Percentiles rank a stretch among this genome's conserved stretches.
Evolutionary conservation across 2,888 invertebrate species (phyloP).

Genomic region (Iphiclides podalirius): DNA sequence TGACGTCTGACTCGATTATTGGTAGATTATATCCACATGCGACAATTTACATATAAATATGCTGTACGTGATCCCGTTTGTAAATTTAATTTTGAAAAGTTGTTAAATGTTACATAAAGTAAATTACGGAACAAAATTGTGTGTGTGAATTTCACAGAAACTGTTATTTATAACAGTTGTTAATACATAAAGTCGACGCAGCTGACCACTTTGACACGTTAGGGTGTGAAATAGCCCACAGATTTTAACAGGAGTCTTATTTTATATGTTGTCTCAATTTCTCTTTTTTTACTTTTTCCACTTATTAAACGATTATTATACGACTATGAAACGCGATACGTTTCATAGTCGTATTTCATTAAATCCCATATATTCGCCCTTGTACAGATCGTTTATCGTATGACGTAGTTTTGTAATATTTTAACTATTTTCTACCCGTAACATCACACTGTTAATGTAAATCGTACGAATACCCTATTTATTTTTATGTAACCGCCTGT

Average conservation of each 20-base stretch:
- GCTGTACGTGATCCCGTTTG: no score
- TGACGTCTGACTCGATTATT: no score
- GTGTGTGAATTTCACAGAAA: no score
- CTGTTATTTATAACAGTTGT: no score
- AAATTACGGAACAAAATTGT: no score
- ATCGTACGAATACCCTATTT: conserved; percentile 63
- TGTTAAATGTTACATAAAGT: no score
- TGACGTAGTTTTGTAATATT: conserved; percentile 33
- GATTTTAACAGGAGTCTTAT: conserved; percentile 3
- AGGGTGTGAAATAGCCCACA: conserved; percentile 22
- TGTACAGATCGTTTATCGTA: conserved; percentile 36
- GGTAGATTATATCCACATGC: no score
- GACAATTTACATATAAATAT: no score
- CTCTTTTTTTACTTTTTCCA: no score
- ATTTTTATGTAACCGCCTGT: conserved; percentile 78
- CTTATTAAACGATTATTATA: no score
- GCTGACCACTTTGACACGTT: conserved; percentile 6
- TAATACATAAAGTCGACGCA: conserved; percentile 35
- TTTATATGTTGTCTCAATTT: not conserved
- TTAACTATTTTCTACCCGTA: conserved; percentile 34
- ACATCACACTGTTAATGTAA: conserved; percentile 54
- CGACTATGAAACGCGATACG: no score
- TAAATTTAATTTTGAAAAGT: no score
- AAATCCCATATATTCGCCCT: conserved; percentile 20
- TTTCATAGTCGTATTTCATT: conserved; percentile 15